Evolutionary conservation across 2,888 invertebrate species (phyloP).

Genomic region (Lochmaea capreae): DNA sequence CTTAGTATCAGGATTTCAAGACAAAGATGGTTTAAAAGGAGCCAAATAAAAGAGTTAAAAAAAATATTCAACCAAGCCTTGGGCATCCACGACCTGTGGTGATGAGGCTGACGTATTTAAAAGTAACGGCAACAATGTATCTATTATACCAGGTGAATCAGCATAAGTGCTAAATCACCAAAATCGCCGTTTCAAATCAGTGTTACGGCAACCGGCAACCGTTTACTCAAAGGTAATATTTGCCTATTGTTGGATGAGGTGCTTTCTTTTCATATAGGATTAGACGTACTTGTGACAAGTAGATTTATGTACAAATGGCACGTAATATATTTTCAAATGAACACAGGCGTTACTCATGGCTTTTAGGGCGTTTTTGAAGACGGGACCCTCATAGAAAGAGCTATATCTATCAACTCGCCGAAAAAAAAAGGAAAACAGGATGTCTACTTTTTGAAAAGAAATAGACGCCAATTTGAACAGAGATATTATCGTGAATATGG

Average conservation of each 20-base stretch:
- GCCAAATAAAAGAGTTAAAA: too few species aligned
- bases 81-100: too few species aligned
- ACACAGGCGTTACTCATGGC: conserved; percentile 40
- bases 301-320: conserved; percentile 62
- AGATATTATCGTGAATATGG: conserved; percentile 40
- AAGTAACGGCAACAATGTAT: conserved; percentile 27
- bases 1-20: too few species aligned
- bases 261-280: conserved; percentile 60
- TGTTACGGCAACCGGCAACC: conserved; percentile 63
- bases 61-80: too few species aligned
- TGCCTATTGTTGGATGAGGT: conserved; percentile 54
- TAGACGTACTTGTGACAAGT: conserved; percentile 63
- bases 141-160: conserved; percentile 57
- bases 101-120: too few species aligned
- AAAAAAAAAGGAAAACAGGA: conserved; percentile 29
- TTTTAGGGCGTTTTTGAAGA: conserved; percentile 35
- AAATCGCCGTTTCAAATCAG: conserved; percentile 61
- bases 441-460: conserved; percentile 37
- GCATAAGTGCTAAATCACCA: conserved; percentile 56
- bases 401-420: conserved; percentile 41
- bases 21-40: too few species aligned
- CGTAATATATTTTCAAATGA: conserved; percentile 44
- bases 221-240: conserved; percentile 64
- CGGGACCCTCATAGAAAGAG: conserved; percentile 24
- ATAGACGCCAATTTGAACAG: conserved; percentile 33